Conservation (phyloP, 1,140 invertebrate species). For the Drosophila triauraria region DNA sequence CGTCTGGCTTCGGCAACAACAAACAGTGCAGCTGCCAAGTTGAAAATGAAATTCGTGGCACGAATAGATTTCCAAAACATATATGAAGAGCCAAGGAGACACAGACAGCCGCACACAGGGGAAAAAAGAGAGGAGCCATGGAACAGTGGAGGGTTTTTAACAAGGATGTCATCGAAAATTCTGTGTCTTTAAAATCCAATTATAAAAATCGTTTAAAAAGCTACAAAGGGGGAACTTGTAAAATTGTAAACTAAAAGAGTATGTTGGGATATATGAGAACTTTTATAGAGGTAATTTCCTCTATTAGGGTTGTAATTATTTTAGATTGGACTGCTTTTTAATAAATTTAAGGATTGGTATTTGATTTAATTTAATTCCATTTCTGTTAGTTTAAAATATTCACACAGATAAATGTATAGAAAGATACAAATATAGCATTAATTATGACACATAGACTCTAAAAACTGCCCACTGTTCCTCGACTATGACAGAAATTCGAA, state of each 20-base stretch:
- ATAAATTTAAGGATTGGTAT: no score
- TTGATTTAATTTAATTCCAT: no score
- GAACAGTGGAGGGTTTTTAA: not conserved
- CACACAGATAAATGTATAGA: no score
- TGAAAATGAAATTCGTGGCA: slow-evolving; percentile 82
- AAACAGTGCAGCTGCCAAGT: slow-evolving; percentile 77
- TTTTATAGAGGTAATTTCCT: no score
- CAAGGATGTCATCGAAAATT: no score
- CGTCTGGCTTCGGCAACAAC: slow-evolving; percentile 66
- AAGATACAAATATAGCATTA: no score
- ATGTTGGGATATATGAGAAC: not conserved
- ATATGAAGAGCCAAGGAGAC: slow-evolving; percentile 46
- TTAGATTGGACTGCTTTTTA: no score
- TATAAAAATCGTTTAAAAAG: no score
- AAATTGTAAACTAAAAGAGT: not conserved
- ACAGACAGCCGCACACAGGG: slow-evolving; percentile 10
- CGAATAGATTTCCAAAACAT: slow-evolving; percentile 79
- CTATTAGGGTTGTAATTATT: no score
- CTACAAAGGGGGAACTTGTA: no score
- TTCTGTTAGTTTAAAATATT: no score
- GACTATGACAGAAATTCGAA: slow-evolving; percentile 80
- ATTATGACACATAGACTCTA: not conserved
- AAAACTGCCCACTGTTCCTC: slow-evolving; percentile 17
- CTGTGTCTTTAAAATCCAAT: not conserved
- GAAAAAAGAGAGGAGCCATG: slow-evolving; percentile 16